A percentile compares a stretch with the other conserved stretches of the same genome.
These are phyloP conservation scores for Dicerorhinus sumatrensis DNA, from an alignment of 2,113 vertebrate genomes.

Conservation along the genomic window DNA sequence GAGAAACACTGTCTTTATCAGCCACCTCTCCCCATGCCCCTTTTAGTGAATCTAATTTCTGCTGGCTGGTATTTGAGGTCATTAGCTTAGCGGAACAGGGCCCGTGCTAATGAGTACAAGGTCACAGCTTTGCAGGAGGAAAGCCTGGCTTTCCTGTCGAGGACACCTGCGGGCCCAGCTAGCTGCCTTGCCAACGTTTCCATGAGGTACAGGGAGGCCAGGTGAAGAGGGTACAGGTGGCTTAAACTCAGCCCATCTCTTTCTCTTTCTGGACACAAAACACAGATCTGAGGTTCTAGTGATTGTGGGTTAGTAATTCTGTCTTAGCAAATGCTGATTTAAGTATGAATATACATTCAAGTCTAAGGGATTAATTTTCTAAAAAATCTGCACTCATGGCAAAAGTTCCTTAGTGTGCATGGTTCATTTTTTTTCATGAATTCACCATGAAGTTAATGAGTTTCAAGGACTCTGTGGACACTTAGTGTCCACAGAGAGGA, in stretches of 20 bases:
- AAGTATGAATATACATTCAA: not conserved
- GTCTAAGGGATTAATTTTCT: not conserved
- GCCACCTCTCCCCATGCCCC: not conserved
- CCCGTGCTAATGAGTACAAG: conserved; percentile 49
- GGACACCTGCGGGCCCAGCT: not conserved
- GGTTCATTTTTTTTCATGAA: not conserved
- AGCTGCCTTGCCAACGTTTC: not conserved
- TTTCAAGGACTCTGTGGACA: not conserved
- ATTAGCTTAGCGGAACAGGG: not conserved
- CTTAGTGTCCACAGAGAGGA: not conserved
- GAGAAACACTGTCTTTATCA: not conserved
- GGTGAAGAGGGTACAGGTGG: not conserved
- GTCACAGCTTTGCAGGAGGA: conserved; percentile 42
- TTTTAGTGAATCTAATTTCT: conserved; percentile 49
- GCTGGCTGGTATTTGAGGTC: conserved; percentile 16
- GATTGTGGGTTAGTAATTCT: not conserved
- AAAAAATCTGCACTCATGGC: not conserved
- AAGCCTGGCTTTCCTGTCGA: not conserved
- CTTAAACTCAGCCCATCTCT: not conserved
- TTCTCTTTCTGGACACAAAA: not conserved
- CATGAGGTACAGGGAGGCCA: not conserved
- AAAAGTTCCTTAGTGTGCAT: not conserved
- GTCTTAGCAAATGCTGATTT: not conserved
- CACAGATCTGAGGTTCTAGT: not conserved
- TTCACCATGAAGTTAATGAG: not conserved